These are phyloP conservation scores for Neuroscelio doddi DNA, from an alignment of 2,888 invertebrate species.

Conservation along the genomic window DNA sequence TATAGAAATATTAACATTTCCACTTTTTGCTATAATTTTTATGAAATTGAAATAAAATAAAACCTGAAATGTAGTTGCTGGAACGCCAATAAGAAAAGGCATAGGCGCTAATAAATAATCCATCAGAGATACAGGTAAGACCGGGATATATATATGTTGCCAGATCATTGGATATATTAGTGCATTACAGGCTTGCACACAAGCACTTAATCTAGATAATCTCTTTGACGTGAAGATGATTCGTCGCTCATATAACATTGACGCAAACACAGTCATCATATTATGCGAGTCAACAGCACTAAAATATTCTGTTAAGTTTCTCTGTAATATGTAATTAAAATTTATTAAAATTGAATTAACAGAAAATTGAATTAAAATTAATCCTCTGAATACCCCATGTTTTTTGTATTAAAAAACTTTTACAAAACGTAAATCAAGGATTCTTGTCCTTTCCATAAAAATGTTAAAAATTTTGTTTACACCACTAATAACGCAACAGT, in stretches of 20 bases:
- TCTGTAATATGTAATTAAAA: constrained; percentile 76
- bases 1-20: too few species aligned
- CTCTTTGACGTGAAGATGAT: constrained; percentile 94
- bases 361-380: constrained; percentile 40
- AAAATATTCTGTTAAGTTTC: constrained; percentile 97
- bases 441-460: too few species aligned
- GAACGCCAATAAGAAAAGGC: constrained; percentile 98
- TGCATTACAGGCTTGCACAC: constrained; percentile 94
- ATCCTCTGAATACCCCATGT: too few species aligned
- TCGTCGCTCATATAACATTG: constrained; percentile 93
- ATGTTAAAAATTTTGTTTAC: constrained; percentile 1
- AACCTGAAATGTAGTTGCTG: constrained; percentile 85
- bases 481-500: too few species aligned
- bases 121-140: constrained; percentile 89
- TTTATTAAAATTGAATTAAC: too few species aligned
- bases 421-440: too few species aligned
- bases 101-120: constrained; percentile 96
- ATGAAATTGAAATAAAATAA: not conserved
- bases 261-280: constrained; percentile 97
- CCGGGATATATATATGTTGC: constrained; percentile 99
- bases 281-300: constrained; percentile 95
- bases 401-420: too few species aligned
- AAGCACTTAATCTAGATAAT: constrained; percentile 91
- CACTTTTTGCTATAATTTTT: too few species aligned
- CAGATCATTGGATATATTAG: constrained; percentile 98